Base-by-base conservation (phyloP, 2,797 vertebrate species). In the Enteromius argenteus region DNA sequence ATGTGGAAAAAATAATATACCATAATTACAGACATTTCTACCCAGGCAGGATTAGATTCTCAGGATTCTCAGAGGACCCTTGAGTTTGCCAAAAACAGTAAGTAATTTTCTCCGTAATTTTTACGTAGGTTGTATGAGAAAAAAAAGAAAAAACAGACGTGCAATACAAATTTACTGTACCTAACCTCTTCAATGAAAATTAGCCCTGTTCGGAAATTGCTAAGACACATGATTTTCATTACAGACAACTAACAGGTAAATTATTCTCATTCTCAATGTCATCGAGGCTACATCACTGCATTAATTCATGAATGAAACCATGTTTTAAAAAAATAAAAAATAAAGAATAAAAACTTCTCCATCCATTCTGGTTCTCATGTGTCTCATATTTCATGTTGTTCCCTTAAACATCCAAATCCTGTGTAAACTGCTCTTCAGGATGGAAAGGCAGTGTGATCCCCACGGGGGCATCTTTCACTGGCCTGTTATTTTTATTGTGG, bases 401-500 rank as follows among this genome's bases (percentile, higher is more conserved):
- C 67, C 44, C 66, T 80, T 79, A 80, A 80, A 79, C 69, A 79
- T 84, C 69, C 64, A 84, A 80, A 80, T 79, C 53, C 76, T 35
- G 76, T 79, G 75, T 51, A 79, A 78, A 78, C 83, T 79, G 60
- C 66, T 84, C 67, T 84, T 84, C 39, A 49, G 67, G 30, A 72
- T 17, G 42, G 83, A 60, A 21, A 35, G 58, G 89, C 86, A 14
- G 86, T 37, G 62, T 21, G 19, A 32, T 62, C 51, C 44, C 92
- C 91, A 91, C 7, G 35, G 90, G 92, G 91, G 90, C 86, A 90
- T 88, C 91, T 93, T 95, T 96, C 93, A 94, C 91, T 93, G 93
- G 92, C 90, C 92, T 94, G 93, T 95, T 95, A 94, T 94, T 95
- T 95, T 95, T 95, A 95, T 96, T 93, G 95, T 94, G 91, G 93